A percentile compares a stretch with the other conserved stretches of the same genome.
Evolutionary conservation across 2,113 vertebrate species (phyloP).

Genomic region (Embiotoca jacksoni): DNA sequence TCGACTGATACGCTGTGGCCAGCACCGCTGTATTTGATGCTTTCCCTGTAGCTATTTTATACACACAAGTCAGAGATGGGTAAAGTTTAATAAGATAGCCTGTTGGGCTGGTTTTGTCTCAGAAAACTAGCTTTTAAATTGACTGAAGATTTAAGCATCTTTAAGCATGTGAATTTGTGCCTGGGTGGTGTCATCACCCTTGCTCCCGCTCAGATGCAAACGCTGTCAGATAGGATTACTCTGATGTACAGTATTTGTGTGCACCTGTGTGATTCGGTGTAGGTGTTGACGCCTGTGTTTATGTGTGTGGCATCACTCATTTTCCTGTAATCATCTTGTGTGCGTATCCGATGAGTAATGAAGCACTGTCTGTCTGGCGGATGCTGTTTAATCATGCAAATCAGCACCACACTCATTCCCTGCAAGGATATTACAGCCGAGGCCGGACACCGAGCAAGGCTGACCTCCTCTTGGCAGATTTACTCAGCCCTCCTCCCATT

Average conservation of each 20-base stretch:
- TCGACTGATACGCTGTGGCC: conserved; percentile 37
- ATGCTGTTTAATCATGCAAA: conserved; percentile 77
- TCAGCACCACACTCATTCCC: conserved; percentile 53
- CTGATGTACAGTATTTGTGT: conserved; percentile 53
- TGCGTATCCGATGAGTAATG: conserved; percentile 55
- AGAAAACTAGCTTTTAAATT: conserved; percentile 17
- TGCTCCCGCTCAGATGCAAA: conserved; percentile 37
- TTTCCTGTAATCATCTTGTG: conserved; percentile 58
- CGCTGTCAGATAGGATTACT: conserved; percentile 50
- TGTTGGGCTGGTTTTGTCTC: conserved; percentile 28
- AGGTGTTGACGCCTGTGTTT: conserved; percentile 18
- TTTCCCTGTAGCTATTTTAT: conserved; percentile 10
- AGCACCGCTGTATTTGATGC: conserved; percentile 22
- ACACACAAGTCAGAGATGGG: conserved; percentile 2
- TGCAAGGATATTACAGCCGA: conserved; percentile 50
- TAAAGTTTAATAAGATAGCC: conserved; percentile 20
- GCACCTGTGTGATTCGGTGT: background rate
- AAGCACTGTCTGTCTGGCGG: conserved; percentile 58
- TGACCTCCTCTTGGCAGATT: conserved; percentile 61
- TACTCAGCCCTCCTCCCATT: conserved; percentile 32
- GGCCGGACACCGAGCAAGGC: conserved; percentile 38
- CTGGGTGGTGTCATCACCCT: conserved; percentile 26
- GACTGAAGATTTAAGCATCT: conserved; percentile 30
- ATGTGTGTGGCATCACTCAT: conserved; percentile 24
- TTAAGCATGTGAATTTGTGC: conserved; percentile 1